Conservation (phyloP, 2,888 invertebrate species). For the Acrobasis suavella region DNA sequence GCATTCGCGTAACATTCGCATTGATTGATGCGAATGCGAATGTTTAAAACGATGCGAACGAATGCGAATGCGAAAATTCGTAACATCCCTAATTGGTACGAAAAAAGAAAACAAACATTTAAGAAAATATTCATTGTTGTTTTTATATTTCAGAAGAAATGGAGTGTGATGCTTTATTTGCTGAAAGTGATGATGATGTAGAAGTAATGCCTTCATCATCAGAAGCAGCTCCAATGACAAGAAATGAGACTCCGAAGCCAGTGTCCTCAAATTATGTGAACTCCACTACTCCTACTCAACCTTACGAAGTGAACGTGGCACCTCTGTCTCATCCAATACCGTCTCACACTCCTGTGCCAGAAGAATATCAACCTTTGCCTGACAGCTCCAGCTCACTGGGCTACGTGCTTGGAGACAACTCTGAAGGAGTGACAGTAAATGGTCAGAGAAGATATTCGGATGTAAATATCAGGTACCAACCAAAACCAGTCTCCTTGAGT, state of each 20-base stretch:
- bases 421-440: slow-evolving; percentile 48
- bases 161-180: slow-evolving; percentile 85
- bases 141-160: slow-evolving; percentile 78
- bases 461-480: slow-evolving; percentile 69
- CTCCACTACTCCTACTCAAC: slow-evolving; percentile 60
- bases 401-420: slow-evolving; percentile 51
- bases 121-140: not conserved
- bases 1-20: too few relatives aligned
- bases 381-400: slow-evolving; percentile 72
- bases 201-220: slow-evolving; percentile 62
- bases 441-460: slow-evolving; percentile 50
- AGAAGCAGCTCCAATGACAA: slow-evolving; percentile 37
- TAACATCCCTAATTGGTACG: too few relatives aligned
- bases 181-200: slow-evolving; percentile 85
- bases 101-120: not conserved
- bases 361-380: slow-evolving; percentile 75
- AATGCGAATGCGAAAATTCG: too few relatives aligned
- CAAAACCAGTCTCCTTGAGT: slow-evolving; percentile 54
- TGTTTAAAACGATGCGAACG: too few relatives aligned
- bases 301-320: slow-evolving; percentile 58
- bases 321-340: slow-evolving; percentile 57
- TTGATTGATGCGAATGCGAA: too few relatives aligned
- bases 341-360: slow-evolving; percentile 72
- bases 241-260: slow-evolving; percentile 47
- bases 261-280: slow-evolving; percentile 66